Evolutionary conservation across 2,797 vertebrate genomes (phyloP), one percentile per base, ranked within the genome.

Genomic region (Astyanax mexicanus): DNA sequence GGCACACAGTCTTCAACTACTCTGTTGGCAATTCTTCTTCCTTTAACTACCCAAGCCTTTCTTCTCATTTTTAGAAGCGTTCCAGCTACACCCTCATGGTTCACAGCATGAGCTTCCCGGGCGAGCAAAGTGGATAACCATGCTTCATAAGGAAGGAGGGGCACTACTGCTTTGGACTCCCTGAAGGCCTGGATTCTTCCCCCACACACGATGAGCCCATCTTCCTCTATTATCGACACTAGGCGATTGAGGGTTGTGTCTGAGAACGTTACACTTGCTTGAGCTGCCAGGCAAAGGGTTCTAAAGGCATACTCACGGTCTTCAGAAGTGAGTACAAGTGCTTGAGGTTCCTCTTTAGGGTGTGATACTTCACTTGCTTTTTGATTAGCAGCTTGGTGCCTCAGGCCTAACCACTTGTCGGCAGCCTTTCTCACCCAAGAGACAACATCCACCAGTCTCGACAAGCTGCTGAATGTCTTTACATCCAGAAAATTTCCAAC

Each of bases 401-500:
- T 11, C 62, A 65, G 38, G 3, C 15, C 40, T 27, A 47, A 12
- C 64, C 64, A 66, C 44, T 27, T 66, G 0, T 17, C 27, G 1
- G 27, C 13, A 29, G 42, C 64, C 44, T 40, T 7, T 37, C 19
- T 8, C 6, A 66, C 62, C 62, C 62, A 75, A 38, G 40, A 71
- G 52, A 74, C 37, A 25, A 75, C 51, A 44, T 65, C 23, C 25
- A 55, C 15, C 13, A 66, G 9, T 23, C 12, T 66, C 12, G 37
- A 6, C 23, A 66, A 66, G 21, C 42, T 69, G 8, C 79, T 76
- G n/a, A n/a, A n/a, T n/a, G n/a, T n/a, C n/a, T 5, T 72, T 29
- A 42, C 9, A 3, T 77, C 74, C 12, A 75, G 1, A 0, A 80
- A 51, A 3, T n/a, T n/a, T n/a, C n/a, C n/a, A n/a, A n/a, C n/a